Conservation (phyloP, 2,888 invertebrate species). For the Drosophila neutralis region DNA sequence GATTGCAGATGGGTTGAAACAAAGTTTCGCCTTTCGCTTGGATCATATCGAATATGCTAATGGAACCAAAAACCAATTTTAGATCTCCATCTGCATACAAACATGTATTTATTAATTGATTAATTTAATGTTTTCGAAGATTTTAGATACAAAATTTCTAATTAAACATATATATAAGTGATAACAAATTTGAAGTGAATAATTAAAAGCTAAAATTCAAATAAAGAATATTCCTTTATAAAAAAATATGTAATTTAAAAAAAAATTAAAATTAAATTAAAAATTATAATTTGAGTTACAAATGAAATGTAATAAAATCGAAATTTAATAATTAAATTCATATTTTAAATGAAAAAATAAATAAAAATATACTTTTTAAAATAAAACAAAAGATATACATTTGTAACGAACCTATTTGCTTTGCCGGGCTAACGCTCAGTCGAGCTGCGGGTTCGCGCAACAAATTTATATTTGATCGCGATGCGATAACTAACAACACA, state of each 20-base stretch:
- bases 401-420: no score
- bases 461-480: no score
- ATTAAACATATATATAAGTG: no score
- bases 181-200: no score
- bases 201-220: background rate
- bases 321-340: background rate
- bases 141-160: fast-evolving
- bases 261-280: background rate
- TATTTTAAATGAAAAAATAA: background rate
- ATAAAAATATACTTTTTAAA: background rate
- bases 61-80: conserved; percentile 25
- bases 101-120: background rate
- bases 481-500: no score
- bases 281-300: background rate
- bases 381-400: background rate
- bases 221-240: background rate
- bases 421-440: no score
- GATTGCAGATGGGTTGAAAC: conserved; percentile 5
- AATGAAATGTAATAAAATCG: no score
- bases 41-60: conserved; percentile 60
- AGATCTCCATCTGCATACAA: background rate
- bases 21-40: conserved; percentile 29
- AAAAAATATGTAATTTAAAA: background rate
- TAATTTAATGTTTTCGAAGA: background rate
- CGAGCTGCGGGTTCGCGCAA: no score